Conservation (phyloP, 1,140 invertebrate genomes). For the Sycophila sp. region DNA sequence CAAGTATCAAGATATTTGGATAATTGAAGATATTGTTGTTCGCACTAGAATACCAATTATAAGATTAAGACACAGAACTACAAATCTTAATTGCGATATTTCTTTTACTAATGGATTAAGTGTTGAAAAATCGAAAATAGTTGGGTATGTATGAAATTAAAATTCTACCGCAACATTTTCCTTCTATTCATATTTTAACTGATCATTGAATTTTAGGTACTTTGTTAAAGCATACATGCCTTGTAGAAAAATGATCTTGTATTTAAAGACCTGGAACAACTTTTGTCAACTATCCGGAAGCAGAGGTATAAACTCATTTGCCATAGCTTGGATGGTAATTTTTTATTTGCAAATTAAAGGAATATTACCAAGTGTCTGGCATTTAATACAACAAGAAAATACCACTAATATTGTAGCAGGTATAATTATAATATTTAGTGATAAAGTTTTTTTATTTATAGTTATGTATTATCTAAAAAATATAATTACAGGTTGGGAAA, state of each 20-base stretch:
- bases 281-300: constrained; percentile 18
- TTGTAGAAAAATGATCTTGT: constrained; percentile 53
- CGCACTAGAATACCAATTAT: constrained; percentile 66
- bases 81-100: constrained; percentile 66
- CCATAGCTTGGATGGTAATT: constrained; percentile 44
- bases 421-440: constrained; percentile 15
- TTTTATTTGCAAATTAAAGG: constrained; percentile 47
- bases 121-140: constrained; percentile 66
- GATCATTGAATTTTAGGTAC: constrained; percentile 44
- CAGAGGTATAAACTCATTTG: constrained; percentile 38
- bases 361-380: constrained; percentile 44
- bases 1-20: constrained; percentile 37
- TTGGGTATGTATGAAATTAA: constrained; percentile 58
- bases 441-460: background rate
- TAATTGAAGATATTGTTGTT: constrained; percentile 26
- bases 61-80: constrained; percentile 61
- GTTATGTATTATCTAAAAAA: background rate
- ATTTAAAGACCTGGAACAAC: constrained; percentile 65
- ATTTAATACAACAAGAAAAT: constrained; percentile 42
- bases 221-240: constrained; percentile 53
- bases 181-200: background rate
- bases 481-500: constrained; percentile 34
- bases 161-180: too few species aligned
- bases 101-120: constrained; percentile 67
- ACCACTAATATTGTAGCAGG: constrained; percentile 34